A percentile compares a stretch with the other conserved stretches of the same genome.
phyloP scores from a whole-genome alignment of 2,797 vertebrate genomes.

The Mormyrops boulengeri region DNA sequence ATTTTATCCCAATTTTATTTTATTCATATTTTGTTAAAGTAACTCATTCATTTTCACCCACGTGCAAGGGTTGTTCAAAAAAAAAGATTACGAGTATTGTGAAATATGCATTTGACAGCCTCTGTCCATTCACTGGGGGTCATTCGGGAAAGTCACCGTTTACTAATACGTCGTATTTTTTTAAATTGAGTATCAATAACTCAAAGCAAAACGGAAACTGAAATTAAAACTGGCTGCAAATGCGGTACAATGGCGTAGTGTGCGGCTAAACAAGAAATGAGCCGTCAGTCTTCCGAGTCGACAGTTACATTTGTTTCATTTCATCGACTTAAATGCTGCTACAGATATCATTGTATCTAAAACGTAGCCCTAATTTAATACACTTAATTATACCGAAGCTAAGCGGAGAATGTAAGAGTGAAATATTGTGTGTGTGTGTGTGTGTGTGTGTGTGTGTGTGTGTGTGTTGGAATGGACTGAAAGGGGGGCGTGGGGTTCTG shows the following conservation, averaged over 20 bases:
- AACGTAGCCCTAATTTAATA: background rate
- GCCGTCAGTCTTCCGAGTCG: background rate
- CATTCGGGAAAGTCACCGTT: background rate
- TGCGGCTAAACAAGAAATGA: background rate
- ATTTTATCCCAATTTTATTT: background rate
- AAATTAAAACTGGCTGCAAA: background rate
- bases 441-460: constrained; percentile 1
- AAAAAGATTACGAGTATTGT: background rate
- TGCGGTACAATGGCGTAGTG: background rate
- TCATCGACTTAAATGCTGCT: background rate
- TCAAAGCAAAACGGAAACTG: background rate
- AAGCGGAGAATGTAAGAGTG: background rate
- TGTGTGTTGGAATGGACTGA: background rate
- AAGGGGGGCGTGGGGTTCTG: background rate
- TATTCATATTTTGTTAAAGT: background rate
- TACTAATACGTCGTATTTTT: background rate
- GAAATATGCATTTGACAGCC: background rate
- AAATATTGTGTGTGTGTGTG: background rate
- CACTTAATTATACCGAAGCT: background rate
- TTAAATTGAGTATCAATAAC: background rate
- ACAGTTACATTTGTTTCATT: background rate
- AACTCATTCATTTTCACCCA: background rate
- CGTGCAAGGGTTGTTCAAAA: background rate
- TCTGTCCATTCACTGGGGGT: background rate
- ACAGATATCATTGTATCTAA: background rate